Evolutionary conservation across 2,797 vertebrate species (phyloP), one percentile per base, ranked within the genome.

Genomic region (Leptoclinus maculatus): DNA sequence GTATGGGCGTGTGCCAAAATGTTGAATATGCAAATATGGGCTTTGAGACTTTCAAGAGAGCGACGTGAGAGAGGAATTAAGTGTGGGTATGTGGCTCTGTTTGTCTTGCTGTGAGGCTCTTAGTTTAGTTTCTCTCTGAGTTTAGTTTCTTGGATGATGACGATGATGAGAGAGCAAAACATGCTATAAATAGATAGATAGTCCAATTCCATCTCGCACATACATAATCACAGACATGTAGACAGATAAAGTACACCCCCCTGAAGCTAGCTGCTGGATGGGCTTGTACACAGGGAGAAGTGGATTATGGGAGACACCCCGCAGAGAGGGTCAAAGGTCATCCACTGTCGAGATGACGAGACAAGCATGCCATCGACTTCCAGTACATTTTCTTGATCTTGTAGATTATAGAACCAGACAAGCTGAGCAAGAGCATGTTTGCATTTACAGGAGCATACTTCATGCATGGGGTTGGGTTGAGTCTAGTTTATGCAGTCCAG

Each of bases 311-410:
- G 60, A 51, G 39, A 60, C 10, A 32, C 63, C 62, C 62, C 47
- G 41, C 58, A 66, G 65, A 79, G 60, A 71, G 11, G 87, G 56
- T 84, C 73, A 71, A 64, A 82, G 79, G 77, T 75, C 67, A 70
- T 45, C 13, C 11, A 19, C 25, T 66, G 57, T 66, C 21, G 64
- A 27, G 32, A 38, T 72, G 65, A 47, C 23, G 47, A 36, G 51
- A 77, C 38, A 59, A 63, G 56, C 43, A 10, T n/a, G 29, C 43
- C 49, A 17, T 54, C 0, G 2, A 63, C 36, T 25, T 47, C 45
- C 51, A 53, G 59, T 53, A 4, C 11, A 8, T 73, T 39, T 45
- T 66, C 36, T 32, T 70, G 14, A 41, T 14, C 32, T 64, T 69
- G 41, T 62, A 6, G 21, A 16, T 67, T 34, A 73, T 67, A 36